These are phyloP conservation scores for Chionis minor DNA, from an alignment of 2,113 vertebrate species.

Conservation along the genomic window DNA sequence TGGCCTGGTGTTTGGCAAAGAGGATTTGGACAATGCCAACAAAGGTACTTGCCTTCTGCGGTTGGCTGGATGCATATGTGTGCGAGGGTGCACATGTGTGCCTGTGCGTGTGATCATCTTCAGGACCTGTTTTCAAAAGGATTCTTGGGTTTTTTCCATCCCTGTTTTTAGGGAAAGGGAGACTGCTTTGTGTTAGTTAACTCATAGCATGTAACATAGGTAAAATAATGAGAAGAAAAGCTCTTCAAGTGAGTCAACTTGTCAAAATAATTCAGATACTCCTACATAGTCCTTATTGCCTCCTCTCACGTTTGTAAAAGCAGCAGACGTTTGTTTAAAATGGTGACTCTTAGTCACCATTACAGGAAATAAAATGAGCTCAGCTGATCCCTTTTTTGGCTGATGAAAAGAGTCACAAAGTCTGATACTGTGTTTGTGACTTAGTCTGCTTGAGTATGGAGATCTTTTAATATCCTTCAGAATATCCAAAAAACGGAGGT, in stretches of 20 bases:
- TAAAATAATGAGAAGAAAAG: not conserved
- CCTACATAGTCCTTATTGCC: not conserved
- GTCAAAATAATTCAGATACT: not conserved
- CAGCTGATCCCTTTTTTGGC: fast-evolving
- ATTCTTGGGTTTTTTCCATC: not conserved
- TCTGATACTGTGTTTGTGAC: not conserved
- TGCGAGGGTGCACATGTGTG: fast-evolving
- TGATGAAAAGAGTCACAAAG: not conserved
- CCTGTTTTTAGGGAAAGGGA: not conserved
- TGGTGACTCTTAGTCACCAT: not conserved
- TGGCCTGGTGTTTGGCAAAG: constrained; percentile 85
- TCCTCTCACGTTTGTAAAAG: not conserved
- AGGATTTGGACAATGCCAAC: constrained; percentile 88
- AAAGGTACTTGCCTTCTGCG: constrained; percentile 75
- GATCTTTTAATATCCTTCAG: not conserved
- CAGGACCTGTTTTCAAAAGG: not conserved
- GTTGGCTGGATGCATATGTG: not conserved
- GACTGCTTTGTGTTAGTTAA: not conserved
- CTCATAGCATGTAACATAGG: not conserved
- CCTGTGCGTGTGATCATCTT: not conserved
- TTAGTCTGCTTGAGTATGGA: not conserved
- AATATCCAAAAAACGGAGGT: not conserved
- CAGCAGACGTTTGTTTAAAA: not conserved
- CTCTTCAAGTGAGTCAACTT: not conserved
- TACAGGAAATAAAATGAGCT: not conserved